Evolutionary conservation across 1,140 invertebrate genomes (phyloP), one percentile per base, ranked within the genome.

Genomic region (Aleiodes sp.): DNA sequence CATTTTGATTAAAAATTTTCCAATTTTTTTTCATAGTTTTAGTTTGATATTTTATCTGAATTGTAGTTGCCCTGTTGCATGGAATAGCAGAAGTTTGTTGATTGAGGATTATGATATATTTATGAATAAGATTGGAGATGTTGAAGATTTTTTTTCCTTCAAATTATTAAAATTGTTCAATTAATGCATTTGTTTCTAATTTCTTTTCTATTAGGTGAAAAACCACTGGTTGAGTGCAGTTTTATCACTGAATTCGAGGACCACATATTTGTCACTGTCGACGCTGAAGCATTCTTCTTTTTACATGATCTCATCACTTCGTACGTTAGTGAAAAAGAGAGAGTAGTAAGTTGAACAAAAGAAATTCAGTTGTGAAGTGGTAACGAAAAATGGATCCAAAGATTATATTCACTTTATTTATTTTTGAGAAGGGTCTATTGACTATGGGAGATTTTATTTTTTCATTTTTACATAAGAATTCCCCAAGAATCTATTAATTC

Each of bases 171-270:
- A 64, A 56, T 4, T 56, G n/a, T n/a, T n/a, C n/a, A n/a, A n/a
- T n/a, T n/a, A n/a, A n/a, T n/a, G n/a, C n/a, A n/a, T n/a, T n/a
- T n/a, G n/a, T n/a, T n/a, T n/a, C n/a, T n/a, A n/a, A n/a, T 56
- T 14, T 46, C 52, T 16, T 56, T 52, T 70, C 65, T 57, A 64
- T 39, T 78, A 94, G 96, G 93, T 80, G 89, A 91, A 62, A 96
- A 95, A 83, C 96, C 96, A 24, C 87, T 93, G 28, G 96, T 99
- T 19, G 94, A 98, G 76, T 98, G 96, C 87, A 97, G 95, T 84
- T 98, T 99, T 84, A 96, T 98, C 28, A 98, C 97, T 7, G 97
- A 99, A 86, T 98, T 99, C 87, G 96, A 98, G 82, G 96, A 98
- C 84, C 97, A 98, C 81, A 99, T 98, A 76, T 98, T 96, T 85